Percentiles rank a stretch among this genome's conserved stretches.
phyloP scores from a whole-genome alignment of 35 echinoderm and acorn worm genomes.

The Patiria miniata region DNA sequence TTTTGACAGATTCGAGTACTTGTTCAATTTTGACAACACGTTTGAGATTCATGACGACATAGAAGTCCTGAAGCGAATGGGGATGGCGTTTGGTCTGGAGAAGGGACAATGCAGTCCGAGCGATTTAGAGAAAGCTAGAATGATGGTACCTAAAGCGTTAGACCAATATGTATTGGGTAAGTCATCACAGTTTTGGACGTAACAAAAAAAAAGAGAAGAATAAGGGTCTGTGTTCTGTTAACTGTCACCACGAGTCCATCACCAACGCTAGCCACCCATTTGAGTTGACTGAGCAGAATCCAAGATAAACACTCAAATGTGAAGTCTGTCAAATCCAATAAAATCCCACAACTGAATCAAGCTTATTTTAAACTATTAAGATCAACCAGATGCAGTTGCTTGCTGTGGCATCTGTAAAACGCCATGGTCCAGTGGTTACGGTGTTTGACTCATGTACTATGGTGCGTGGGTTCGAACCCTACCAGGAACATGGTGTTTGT shows the following conservation, averaged over 20 bases:
- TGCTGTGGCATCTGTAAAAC: no score
- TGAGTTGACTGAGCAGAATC: no score
- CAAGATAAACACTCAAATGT: no score
- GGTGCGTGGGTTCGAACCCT: no score
- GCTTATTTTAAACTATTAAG: no score
- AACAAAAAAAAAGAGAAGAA: no score
- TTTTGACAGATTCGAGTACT: slow-evolving; percentile 85
- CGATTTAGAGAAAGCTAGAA: slow-evolving; percentile 76
- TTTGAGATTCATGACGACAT: slow-evolving; percentile 99
- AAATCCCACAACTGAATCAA: no score
- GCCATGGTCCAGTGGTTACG: no score
- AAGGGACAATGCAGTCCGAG: slow-evolving; percentile 70
- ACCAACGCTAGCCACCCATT: background rate
- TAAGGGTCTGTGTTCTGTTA: background rate
- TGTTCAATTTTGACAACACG: slow-evolving; percentile 96
- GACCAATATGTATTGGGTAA: slow-evolving; percentile 90
- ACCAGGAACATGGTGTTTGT: no score
- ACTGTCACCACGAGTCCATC: background rate
- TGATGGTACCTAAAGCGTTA: slow-evolving; percentile 91
- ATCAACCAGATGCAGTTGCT: no score
- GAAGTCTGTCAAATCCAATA: no score
- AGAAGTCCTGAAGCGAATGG: slow-evolving; percentile 96
- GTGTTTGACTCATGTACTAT: no score
- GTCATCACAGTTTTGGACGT: background rate
- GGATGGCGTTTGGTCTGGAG: slow-evolving; percentile 90